phyloP scores from a whole-genome alignment of 1,140 invertebrate genomes.

The Metopolophium dirhodum region DNA sequence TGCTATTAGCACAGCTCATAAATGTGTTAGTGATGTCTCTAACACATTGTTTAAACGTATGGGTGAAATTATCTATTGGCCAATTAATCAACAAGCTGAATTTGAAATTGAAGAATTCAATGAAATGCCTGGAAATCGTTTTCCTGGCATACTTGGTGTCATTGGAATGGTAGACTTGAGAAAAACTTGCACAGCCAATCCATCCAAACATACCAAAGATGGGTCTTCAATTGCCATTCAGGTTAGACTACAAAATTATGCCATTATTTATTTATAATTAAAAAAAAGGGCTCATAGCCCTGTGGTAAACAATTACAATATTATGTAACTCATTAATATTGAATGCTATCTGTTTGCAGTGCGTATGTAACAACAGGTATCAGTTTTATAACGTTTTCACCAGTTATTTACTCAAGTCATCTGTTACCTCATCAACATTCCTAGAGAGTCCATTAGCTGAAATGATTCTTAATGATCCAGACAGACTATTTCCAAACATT shows the following conservation, averaged over 20 bases:
- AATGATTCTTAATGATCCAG: conserved; percentile 39
- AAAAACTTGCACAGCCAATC: conserved; percentile 47
- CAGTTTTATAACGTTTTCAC: conserved; percentile 54
- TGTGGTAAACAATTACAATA: background rate
- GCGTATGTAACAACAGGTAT: conserved; percentile 45
- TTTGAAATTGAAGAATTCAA: conserved; percentile 41
- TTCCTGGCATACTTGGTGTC: conserved; percentile 39
- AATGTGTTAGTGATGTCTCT: conserved; percentile 41
- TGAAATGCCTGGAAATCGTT: background rate
- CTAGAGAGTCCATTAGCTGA: conserved; percentile 47
- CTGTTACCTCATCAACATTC: conserved; percentile 15
- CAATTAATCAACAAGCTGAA: conserved; percentile 24
- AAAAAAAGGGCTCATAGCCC: too few relatives aligned
- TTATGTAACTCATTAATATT: background rate
- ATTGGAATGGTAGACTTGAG: conserved; percentile 50
- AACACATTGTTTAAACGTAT: conserved; percentile 31
- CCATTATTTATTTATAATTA: background rate
- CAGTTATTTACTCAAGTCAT: conserved; percentile 38
- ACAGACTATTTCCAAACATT: background rate
- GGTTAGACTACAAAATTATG: background rate
- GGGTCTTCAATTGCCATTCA: conserved; percentile 48
- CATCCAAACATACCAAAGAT: conserved; percentile 44
- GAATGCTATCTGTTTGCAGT: conserved; percentile 32
- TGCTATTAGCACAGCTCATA: conserved; percentile 44
- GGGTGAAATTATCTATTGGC: conserved; percentile 49